Base-by-base conservation (phyloP, 1,140 invertebrate genomes). In the Agrilus planipennis region DNA sequence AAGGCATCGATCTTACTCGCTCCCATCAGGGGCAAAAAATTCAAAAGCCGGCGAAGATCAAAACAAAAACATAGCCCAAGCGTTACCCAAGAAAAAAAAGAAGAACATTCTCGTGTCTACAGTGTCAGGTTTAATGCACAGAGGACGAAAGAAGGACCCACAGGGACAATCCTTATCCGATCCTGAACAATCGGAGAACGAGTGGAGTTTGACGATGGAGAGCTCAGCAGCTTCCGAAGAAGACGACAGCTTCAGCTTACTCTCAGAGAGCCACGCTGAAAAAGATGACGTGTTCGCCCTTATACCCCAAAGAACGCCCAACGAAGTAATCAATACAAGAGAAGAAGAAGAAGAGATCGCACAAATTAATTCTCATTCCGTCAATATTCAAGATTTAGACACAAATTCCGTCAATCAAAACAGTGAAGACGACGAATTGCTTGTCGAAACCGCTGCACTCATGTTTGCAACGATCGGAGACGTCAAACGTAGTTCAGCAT, bases 41-140 rank as follows among this genome's bases (percentile, higher is more conserved):
- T 68, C 76, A 47, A 71, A 75, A 51, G 50, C 72, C 2, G 69
- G 72, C 25, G 64, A 69, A 47, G 60, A 62, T 69, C 61, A 62
- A 60, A 58, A 51, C 38, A 39, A 46, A 41, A 30, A 25, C 17
- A 16, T 37, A 15, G 6, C 35, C 21, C 31, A 38, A 14, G 12
- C 35, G 2, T n/a, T 67, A 63, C 59, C 38, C 52, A 66, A 75
- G 45, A 78, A 80, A 53, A 83, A 82, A 63, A 84, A 84, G 59
- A 83, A 82, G 53, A 79, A 83, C 54, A 74, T 76, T 11, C 63
- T 87, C 23, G 79, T 85, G 1, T 81, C 81, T 0, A 84, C 81
- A 0, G 77, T 87, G 53, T 83, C 82, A 0, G 81, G 81, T 6
- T 76, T 86, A 50, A 60, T 87, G 20, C 81, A 84, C 58, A 85